Percentiles rank a stretch among this genome's conserved stretches.
phyloP scores from a whole-genome alignment of 2,888 invertebrate species.

The Ischnura elegans region DNA sequence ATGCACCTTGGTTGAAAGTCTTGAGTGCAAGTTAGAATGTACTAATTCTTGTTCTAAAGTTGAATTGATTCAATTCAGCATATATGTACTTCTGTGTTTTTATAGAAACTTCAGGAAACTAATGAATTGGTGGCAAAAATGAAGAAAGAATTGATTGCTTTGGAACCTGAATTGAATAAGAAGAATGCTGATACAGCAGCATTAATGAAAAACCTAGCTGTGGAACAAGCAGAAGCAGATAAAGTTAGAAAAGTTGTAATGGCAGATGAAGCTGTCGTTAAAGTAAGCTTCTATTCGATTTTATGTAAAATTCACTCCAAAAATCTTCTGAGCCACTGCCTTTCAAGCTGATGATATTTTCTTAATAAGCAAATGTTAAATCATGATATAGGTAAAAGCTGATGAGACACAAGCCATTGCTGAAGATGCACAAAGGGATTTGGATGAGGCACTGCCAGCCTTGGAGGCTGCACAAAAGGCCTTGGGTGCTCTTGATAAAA shows the following conservation, averaged over 20 bases:
- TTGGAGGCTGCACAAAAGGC: conserved; percentile 92
- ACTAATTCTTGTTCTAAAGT: not conserved
- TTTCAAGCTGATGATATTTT: not conserved
- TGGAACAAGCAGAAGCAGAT: conserved; percentile 90
- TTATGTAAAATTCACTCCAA: not conserved
- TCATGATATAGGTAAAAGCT: conserved; percentile 84
- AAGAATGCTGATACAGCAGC: conserved; percentile 88
- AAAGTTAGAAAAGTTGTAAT: conserved; percentile 88
- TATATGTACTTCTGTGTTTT: not conserved
- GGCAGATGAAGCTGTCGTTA: conserved; percentile 90
- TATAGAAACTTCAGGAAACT: conserved; percentile 89
- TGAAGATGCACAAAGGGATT: conserved; percentile 90
- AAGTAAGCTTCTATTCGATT: conserved; percentile 78
- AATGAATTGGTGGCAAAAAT: conserved; percentile 90
- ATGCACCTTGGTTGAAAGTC: not conserved
- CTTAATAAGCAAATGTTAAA: not conserved
- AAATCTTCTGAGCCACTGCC: not conserved
- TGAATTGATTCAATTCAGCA: not conserved
- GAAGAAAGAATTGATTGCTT: conserved; percentile 89
- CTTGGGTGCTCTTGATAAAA: conserved; percentile 91
- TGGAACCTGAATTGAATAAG: conserved; percentile 89
- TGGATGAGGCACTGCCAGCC: conserved; percentile 92
- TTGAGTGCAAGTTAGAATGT: no score
- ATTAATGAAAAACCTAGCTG: conserved; percentile 86
- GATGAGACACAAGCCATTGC: conserved; percentile 90